phyloP scores from a whole-genome alignment of 2,113 vertebrate genomes.

The Hyperoodon ampullatus region DNA sequence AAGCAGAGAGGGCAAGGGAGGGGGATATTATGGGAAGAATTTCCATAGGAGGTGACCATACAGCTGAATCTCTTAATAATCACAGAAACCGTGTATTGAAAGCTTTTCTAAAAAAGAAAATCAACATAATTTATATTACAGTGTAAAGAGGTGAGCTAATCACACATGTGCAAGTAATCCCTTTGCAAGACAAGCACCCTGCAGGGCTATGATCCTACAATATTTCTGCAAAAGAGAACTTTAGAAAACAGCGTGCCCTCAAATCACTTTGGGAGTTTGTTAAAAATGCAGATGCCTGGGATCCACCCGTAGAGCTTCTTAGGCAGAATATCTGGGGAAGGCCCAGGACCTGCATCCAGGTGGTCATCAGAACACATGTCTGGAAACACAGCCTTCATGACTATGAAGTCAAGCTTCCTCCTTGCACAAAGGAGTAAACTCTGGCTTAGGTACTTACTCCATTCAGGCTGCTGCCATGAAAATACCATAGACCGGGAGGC shows the following conservation, averaged over 20 bases:
- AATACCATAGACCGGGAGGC: background rate
- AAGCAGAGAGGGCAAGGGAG: background rate
- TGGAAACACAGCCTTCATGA: background rate
- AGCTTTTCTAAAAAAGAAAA: background rate
- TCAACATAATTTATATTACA: background rate
- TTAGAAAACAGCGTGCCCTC: fast-evolving
- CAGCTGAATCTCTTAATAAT: background rate
- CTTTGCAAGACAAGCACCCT: background rate
- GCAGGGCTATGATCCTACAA: background rate
- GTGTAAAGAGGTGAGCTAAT: background rate
- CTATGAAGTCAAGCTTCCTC: background rate
- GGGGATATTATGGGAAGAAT: background rate
- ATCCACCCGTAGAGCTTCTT: background rate
- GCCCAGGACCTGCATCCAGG: too few relatives aligned
- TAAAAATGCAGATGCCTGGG: background rate
- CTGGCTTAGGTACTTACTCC: background rate
- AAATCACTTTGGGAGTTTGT: background rate
- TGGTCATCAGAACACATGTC: background rate
- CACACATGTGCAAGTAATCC: background rate
- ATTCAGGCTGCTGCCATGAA: background rate
- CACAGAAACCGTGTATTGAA: background rate
- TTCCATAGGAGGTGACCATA: fast-evolving
- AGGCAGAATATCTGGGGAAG: too few relatives aligned
- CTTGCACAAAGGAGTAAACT: background rate
- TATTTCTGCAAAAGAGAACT: background rate